A percentile compares a stretch with the other conserved stretches of the same genome.
These are phyloP conservation scores for Clytia hemisphaerica DNA, from an alignment of 30 jellyfish, hydroid and myxozoan genomes.

Conservation along the genomic window DNA sequence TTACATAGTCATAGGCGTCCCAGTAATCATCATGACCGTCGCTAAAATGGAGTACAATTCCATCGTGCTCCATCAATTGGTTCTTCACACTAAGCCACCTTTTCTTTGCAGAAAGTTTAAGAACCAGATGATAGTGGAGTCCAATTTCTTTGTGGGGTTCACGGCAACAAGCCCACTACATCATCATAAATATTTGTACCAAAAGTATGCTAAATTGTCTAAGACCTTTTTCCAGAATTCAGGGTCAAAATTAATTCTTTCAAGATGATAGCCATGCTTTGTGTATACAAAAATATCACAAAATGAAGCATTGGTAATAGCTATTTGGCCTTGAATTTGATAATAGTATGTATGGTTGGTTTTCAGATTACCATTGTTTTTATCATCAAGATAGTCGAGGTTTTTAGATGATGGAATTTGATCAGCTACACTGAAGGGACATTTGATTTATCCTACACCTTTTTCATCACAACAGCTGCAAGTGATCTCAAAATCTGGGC, in stretches of 20 bases:
- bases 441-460: neutral
- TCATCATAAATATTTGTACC: neutral
- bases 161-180: too few relatives aligned
- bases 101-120: too few relatives aligned
- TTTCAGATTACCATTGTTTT: neutral
- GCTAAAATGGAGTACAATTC: too few relatives aligned
- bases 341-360: neutral
- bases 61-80: too few relatives aligned
- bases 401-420: neutral
- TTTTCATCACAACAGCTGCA: neutral
- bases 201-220: slow-evolving; percentile 1
- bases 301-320: neutral
- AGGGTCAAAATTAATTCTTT: neutral
- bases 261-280: neutral
- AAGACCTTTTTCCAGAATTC: neutral
- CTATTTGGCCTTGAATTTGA: neutral
- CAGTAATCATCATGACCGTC: too few relatives aligned
- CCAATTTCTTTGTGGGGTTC: too few relatives aligned
- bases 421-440: neutral
- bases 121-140: too few relatives aligned
- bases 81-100: too few relatives aligned
- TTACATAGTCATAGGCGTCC: too few relatives aligned
- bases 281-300: neutral
- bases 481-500: neutral
- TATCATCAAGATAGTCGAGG: neutral